Evolutionary conservation across 2,797 vertebrate genomes (phyloP).

Genomic region (Enteromius thamalakanensis): DNA sequence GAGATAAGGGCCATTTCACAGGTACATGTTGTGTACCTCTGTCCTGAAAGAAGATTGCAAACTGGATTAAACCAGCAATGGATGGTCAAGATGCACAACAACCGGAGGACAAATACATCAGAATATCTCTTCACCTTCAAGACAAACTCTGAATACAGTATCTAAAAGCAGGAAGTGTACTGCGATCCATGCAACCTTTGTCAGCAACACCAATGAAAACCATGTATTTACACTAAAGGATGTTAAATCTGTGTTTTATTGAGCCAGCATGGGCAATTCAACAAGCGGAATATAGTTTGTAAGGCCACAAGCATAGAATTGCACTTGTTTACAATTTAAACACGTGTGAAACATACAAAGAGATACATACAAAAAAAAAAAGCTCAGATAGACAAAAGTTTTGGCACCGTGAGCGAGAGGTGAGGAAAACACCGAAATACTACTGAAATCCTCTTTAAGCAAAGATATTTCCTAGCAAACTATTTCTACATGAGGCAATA

Average conservation of each 20-base stretch:
- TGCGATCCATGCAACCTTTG: background rate
- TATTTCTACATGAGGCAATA: slow-evolving; percentile 17
- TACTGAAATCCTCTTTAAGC: slow-evolving; percentile 1
- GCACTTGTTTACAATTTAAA: slow-evolving; percentile 59
- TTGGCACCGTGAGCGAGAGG: slow-evolving; percentile 34
- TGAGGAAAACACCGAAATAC: background rate
- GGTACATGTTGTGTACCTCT: background rate
- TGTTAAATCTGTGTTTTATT: slow-evolving; percentile 60
- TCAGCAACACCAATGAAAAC: background rate
- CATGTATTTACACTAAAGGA: background rate
- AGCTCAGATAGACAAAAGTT: slow-evolving; percentile 24
- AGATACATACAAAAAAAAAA: slow-evolving; percentile 39
- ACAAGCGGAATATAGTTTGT: slow-evolving; percentile 5
- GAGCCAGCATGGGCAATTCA: slow-evolving; percentile 46
- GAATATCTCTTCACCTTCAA: background rate
- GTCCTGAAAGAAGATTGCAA: background rate
- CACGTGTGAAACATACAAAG: slow-evolving; percentile 41
- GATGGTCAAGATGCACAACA: background rate
- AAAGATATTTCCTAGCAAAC: slow-evolving; percentile 7
- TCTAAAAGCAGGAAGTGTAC: background rate
- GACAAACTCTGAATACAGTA: background rate
- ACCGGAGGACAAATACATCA: background rate
- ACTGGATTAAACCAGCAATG: background rate
- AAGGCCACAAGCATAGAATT: slow-evolving; percentile 47
- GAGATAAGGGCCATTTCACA: background rate